A percentile compares a stretch with the other conserved stretches of the same genome.
These are phyloP conservation scores for Ptychoptera albimana DNA, from an alignment of 2,888 invertebrate genomes.

Conservation along the genomic window DNA sequence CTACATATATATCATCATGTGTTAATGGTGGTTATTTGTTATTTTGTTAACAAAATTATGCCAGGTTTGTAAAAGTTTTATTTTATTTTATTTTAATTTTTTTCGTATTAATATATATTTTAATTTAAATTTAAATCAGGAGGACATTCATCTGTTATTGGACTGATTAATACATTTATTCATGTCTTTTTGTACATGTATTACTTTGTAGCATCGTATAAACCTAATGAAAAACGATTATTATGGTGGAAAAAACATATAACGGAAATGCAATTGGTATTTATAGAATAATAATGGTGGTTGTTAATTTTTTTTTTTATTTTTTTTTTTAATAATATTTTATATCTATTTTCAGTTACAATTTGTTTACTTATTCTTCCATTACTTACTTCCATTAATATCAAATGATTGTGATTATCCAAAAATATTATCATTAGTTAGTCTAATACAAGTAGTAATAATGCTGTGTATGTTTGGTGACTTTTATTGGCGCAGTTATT, in stretches of 20 bases:
- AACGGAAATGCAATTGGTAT: conserved; percentile 64
- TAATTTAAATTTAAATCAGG: conserved; percentile 25
- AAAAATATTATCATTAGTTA: too few species aligned
- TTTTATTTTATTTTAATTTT: background rate
- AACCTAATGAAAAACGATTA: conserved; percentile 50
- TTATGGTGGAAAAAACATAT: conserved; percentile 76
- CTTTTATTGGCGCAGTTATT: too few species aligned
- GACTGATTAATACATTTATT: conserved; percentile 54
- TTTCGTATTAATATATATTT: background rate
- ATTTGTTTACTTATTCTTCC: conserved; percentile 41
- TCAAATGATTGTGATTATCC: too few species aligned
- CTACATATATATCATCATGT: conserved; percentile 56
- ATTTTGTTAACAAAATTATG: conserved; percentile 39
- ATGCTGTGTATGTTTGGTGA: too few species aligned
- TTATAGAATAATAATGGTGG: conserved; percentile 8
- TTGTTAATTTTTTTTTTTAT: background rate
- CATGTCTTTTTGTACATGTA: conserved; percentile 72
- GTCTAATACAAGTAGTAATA: too few species aligned
- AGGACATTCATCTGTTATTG: conserved; percentile 47
- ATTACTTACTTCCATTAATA: conserved; percentile 34
- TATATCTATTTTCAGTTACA: conserved; percentile 36
- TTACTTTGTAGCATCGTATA: conserved; percentile 57
- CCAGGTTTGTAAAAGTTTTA: conserved; percentile 30
- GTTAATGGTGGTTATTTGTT: conserved; percentile 48
- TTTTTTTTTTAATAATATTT: background rate